These are phyloP conservation scores for Leucophenga varia DNA, from an alignment of 1,140 invertebrate genomes.

Conservation along the genomic window DNA sequence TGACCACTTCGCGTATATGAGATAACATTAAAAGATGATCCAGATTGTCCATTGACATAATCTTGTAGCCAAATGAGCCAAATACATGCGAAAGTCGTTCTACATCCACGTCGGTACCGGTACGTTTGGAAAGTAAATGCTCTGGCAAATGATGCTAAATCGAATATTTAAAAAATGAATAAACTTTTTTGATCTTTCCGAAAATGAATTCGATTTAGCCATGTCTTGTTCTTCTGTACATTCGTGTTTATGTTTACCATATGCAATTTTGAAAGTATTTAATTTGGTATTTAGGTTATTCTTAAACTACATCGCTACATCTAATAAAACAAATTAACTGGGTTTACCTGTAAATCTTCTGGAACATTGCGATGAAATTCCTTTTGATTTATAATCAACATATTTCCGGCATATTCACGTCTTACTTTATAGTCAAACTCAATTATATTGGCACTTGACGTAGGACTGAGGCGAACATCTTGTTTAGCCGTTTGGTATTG, in stretches of 20 bases:
- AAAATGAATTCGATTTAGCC: too few species aligned
- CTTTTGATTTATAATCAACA: constrained; percentile 47
- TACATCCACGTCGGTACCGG: constrained; percentile 41
- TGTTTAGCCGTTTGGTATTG: background rate
- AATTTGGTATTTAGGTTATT: too few species aligned
- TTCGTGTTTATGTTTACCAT: too few species aligned
- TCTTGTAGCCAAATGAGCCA: constrained; percentile 34
- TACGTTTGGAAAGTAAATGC: constrained; percentile 13
- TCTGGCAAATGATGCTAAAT: constrained; percentile 20
- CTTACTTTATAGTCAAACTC: constrained; percentile 25
- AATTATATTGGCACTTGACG: too few species aligned
- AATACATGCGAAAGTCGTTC: constrained; percentile 27
- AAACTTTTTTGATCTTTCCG: too few species aligned
- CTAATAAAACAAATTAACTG: too few species aligned
- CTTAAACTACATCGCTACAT: too few species aligned
- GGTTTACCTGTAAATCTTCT: constrained; percentile 12
- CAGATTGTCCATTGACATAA: constrained; percentile 25
- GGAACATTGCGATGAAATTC: constrained; percentile 29
- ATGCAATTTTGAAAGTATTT: too few species aligned
- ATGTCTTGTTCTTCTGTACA: too few species aligned
- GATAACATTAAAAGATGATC: constrained; percentile 34
- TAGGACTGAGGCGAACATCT: background rate
- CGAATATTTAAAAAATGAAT: background rate
- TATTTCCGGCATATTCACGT: constrained; percentile 29
- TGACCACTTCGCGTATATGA: constrained; percentile 26